Conservation (phyloP, 2,797 vertebrate species). For the Acanthornis magna region DNA sequence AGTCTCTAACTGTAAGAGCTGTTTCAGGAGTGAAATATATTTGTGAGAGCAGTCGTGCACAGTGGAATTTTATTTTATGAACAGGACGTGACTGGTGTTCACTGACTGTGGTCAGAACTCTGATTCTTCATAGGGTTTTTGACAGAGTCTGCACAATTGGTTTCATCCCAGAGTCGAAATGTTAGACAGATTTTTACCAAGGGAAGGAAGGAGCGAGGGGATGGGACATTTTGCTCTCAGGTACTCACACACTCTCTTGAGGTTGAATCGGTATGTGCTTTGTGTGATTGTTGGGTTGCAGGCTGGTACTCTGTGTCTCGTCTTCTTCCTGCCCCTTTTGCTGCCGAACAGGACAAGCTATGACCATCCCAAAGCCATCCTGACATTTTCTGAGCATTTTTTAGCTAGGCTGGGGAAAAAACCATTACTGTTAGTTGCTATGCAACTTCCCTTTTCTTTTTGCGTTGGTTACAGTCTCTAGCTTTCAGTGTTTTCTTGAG, state of each 20-base stretch:
- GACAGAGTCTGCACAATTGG: not conserved
- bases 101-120: not conserved
- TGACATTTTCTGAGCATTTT: not conserved
- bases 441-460: not conserved
- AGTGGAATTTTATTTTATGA: not conserved
- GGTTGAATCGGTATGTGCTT: not conserved
- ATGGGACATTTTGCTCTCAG: not conserved
- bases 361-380: not conserved
- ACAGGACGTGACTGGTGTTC: not conserved
- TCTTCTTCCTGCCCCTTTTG: not conserved
- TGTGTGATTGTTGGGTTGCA: not conserved
- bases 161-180: not conserved
- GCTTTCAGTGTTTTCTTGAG: not conserved
- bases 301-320: not conserved
- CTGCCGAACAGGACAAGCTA: not conserved
- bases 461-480: constrained; percentile 43
- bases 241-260: not conserved
- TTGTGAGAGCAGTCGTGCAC: not conserved
- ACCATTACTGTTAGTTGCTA: not conserved
- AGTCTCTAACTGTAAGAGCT: not conserved
- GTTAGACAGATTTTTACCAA: not conserved
- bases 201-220: no score
- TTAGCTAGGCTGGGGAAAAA: not conserved
- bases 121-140: not conserved
- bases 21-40: not conserved